phyloP scores from a whole-genome alignment of 2,113 vertebrate species.

The Pygoscelis antarcticus region DNA sequence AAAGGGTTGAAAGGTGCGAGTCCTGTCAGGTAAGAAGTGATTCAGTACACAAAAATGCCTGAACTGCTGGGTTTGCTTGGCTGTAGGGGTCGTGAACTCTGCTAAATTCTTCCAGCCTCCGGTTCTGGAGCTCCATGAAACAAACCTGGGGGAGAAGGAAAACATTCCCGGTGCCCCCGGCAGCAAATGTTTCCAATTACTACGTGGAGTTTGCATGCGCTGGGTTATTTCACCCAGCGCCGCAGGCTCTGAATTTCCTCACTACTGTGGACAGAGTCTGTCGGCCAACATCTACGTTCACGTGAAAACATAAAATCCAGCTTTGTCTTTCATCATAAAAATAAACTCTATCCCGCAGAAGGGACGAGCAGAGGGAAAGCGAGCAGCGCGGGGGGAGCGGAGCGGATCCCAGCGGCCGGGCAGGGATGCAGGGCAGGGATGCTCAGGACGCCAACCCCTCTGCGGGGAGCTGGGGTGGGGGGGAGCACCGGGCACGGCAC shows the following conservation, averaged over 20 bases:
- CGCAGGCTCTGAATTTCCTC: neutral
- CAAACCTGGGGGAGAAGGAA: neutral
- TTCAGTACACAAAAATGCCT: neutral
- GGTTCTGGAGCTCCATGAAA: neutral
- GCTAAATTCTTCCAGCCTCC: neutral
- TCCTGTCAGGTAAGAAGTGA: neutral
- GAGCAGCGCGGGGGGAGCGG: accelerated
- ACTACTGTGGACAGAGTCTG: neutral
- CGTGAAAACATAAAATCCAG: neutral
- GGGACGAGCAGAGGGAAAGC: neutral
- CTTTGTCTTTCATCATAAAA: neutral
- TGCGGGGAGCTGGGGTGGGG: neutral
- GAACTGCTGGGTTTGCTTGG: neutral
- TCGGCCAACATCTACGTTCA: neutral
- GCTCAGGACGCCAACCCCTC: neutral
- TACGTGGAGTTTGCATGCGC: neutral
- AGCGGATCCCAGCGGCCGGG: neutral
- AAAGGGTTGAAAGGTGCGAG: neutral
- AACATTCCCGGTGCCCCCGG: constrained; percentile 13
- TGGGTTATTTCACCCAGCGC: neutral
- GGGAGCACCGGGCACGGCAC: neutral
- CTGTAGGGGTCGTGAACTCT: neutral
- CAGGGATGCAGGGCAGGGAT: neutral
- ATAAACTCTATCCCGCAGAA: accelerated
- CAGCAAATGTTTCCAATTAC: constrained; percentile 63